phyloP scores from a whole-genome alignment of 2,113 vertebrate genomes.

The Boleophthalmus pectinirostris region DNA sequence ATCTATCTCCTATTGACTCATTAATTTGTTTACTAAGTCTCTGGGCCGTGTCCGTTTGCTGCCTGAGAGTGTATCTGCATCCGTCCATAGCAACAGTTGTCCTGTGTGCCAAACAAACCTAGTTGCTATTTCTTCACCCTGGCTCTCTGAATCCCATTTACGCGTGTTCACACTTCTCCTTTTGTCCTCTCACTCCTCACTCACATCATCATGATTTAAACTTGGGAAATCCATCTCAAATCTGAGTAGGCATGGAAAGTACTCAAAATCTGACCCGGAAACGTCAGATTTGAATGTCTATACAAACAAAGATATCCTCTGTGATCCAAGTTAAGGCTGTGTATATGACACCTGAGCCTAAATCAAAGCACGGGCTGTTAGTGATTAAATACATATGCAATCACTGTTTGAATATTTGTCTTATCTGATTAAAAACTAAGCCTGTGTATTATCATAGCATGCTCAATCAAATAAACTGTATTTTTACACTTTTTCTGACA shows the following conservation, averaged over 20 bases:
- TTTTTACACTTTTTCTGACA: not conserved
- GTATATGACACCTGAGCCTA: not conserved
- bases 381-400: conserved; percentile 6
- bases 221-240: conserved; percentile 34
- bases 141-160: conserved; percentile 29
- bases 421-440: conserved; percentile 4
- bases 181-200: conserved; percentile 22
- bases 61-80: conserved; percentile 4
- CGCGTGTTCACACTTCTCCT: conserved; percentile 44
- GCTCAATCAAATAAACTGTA: not conserved
- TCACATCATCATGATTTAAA: conserved; percentile 51
- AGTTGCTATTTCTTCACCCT: conserved; percentile 32
- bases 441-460: not conserved
- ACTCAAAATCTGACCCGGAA: conserved; percentile 43
- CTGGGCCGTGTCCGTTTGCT: not conserved
- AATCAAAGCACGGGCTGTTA: not conserved
- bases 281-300: not conserved
- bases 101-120: conserved; percentile 36
- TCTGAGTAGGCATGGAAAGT: conserved; percentile 15
- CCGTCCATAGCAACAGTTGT: conserved; percentile 49
- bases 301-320: not conserved
- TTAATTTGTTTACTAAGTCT: conserved; percentile 1
- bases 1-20: not conserved
- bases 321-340: not conserved
- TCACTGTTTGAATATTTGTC: not conserved